phyloP scores from a whole-genome alignment of 1,140 invertebrate genomes.

The Drosophila pseudoananassae region DNA sequence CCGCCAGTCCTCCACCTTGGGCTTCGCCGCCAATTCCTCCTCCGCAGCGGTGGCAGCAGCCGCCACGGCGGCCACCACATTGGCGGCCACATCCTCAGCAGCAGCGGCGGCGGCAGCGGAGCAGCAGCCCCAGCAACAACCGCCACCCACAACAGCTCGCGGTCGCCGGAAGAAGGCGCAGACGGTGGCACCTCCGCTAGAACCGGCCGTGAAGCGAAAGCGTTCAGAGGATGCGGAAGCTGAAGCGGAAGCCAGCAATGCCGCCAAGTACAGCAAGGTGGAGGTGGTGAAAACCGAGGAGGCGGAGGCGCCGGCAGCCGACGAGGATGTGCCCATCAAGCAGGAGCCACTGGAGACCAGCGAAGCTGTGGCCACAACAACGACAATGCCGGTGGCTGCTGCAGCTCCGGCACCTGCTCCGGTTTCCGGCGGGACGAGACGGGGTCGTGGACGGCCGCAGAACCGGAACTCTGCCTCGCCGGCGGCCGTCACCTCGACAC shows the following conservation, averaged over 20 bases:
- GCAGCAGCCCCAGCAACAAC: constrained; percentile 11
- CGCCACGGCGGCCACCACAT: constrained; percentile 10
- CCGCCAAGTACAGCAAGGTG: constrained; percentile 64
- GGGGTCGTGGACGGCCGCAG: constrained; percentile 59
- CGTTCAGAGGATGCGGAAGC: constrained; percentile 53
- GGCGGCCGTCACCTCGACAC: constrained; percentile 39
- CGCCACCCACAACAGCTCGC: background rate
- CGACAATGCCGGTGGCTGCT: constrained; percentile 11
- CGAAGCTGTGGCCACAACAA: constrained; percentile 24
- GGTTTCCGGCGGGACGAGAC: constrained; percentile 25
- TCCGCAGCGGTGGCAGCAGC: constrained; percentile 24
- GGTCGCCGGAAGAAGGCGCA: constrained; percentile 27
- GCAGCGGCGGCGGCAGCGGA: constrained; percentile 15
- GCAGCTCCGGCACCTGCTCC: constrained; percentile 25
- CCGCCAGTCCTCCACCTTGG: constrained; percentile 56
- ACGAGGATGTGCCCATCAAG: constrained; percentile 59
- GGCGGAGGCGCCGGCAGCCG: constrained; percentile 23
- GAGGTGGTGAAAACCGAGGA: constrained; percentile 44
- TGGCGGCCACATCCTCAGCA: constrained; percentile 17
- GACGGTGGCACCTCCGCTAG: constrained; percentile 1
- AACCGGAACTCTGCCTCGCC: constrained; percentile 29
- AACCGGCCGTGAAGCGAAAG: constrained; percentile 63
- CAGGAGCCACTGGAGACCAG: constrained; percentile 55
- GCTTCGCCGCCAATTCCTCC: background rate
- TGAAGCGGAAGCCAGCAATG: constrained; percentile 23